These are phyloP conservation scores for Trematocara unimaculatum DNA, from an alignment of 2,113 vertebrate species.

Conservation along the genomic window DNA sequence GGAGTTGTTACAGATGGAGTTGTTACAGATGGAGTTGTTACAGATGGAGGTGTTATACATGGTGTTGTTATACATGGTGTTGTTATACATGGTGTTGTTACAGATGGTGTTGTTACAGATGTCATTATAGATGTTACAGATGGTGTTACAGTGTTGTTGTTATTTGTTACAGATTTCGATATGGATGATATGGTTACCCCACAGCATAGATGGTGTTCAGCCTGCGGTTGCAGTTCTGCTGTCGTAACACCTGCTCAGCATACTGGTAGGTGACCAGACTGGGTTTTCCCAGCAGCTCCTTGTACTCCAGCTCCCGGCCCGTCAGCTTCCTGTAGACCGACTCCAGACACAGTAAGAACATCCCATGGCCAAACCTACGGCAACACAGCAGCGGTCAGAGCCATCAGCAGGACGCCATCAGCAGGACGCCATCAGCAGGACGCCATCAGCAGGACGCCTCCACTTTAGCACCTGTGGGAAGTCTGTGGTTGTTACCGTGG, in stretches of 20 bases:
- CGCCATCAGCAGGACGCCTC: neutral
- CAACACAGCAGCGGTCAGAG: neutral
- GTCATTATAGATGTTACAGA: neutral
- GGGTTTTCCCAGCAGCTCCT: conserved; percentile 83
- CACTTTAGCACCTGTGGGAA: neutral
- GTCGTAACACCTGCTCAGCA: conserved; percentile 67
- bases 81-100: rapidly evolving
- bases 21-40: rapidly evolving
- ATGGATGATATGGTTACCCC: conserved; percentile 65
- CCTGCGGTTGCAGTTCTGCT: conserved; percentile 60
- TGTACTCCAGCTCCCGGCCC: conserved; percentile 80
- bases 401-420: neutral
- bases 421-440: too few species aligned
- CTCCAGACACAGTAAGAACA: conserved; percentile 86
- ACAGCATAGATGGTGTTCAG: conserved; percentile 81
- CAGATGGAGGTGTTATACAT: rapidly evolving
- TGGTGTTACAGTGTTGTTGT: neutral
- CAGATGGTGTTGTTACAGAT: rapidly evolving
- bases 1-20: too few species aligned
- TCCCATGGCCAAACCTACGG: conserved; percentile 82
- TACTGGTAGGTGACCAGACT: conserved; percentile 84
- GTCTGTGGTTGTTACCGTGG: conserved; percentile 70
- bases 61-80: rapidly evolving
- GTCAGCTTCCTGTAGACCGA: conserved; percentile 87
- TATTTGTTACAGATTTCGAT: neutral